Conservation (phyloP, 2,888 invertebrate genomes). For the Dicyrtomina minuta region DNA sequence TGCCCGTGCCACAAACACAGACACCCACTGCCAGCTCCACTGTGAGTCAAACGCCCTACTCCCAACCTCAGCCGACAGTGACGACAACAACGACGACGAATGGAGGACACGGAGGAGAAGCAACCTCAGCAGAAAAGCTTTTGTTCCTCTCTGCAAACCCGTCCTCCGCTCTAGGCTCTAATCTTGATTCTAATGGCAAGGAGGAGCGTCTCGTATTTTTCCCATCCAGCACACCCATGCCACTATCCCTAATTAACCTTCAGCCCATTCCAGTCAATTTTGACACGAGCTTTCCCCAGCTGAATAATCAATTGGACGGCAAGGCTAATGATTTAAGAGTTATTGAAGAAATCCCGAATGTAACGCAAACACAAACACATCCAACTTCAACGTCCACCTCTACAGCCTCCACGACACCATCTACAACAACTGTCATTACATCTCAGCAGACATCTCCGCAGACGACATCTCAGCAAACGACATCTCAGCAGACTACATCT, state of each 20-base stretch:
- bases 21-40: conserved; percentile 13
- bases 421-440: not conserved
- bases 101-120: not conserved
- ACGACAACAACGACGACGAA: not conserved
- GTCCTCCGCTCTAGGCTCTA: not conserved
- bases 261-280: conserved; percentile 27
- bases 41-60: not conserved
- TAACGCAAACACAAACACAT: conserved; percentile 11
- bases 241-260: conserved; percentile 1
- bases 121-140: conserved; percentile 24
- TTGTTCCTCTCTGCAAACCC: conserved; percentile 26
- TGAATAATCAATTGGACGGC: conserved; percentile 37
- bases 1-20: not conserved
- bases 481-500: not conserved
- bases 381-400: conserved; percentile 19
- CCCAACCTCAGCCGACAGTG: not conserved
- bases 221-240: conserved; percentile 26
- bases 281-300: conserved; percentile 23
- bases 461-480: conserved; percentile 6
- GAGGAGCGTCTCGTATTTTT: conserved; percentile 33
- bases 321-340: conserved; percentile 21
- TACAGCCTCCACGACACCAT: not conserved
- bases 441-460: conserved; percentile 20
- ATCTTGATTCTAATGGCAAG: not conserved
- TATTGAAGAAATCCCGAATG: conserved; percentile 39